These are phyloP conservation scores for Remorina albescens DNA, from an alignment of 2,797 vertebrate genomes.

Conservation along the genomic window DNA sequence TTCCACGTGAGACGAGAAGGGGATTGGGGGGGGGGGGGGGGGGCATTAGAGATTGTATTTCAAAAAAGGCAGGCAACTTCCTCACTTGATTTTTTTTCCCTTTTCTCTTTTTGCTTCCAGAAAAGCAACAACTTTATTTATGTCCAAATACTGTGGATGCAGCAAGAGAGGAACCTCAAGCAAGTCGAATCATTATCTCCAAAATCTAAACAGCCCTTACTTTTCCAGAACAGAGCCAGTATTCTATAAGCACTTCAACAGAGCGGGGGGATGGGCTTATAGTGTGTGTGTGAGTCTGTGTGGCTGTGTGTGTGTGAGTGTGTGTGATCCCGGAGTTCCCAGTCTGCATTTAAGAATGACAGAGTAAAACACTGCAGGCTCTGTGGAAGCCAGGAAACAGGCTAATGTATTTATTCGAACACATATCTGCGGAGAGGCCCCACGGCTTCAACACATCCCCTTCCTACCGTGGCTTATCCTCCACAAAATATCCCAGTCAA, in stretches of 20 bases:
- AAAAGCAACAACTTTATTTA: conserved; percentile 75
- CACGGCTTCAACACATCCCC: conserved; percentile 53
- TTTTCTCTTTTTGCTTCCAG: conserved; percentile 45
- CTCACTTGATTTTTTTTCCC: background rate
- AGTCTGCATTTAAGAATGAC: conserved; percentile 77
- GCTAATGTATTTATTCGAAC: conserved; percentile 84
- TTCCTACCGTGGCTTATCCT: conserved; percentile 39
- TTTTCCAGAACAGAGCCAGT: conserved; percentile 80
- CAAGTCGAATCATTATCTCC: conserved; percentile 81
- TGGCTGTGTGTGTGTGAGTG: too few species aligned
- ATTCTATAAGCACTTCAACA: conserved; percentile 79
- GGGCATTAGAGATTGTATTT: conserved; percentile 77
- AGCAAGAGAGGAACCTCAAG: conserved; percentile 56
- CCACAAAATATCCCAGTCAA: conserved; percentile 4
- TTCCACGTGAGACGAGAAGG: conserved; percentile 41
- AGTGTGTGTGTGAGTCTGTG: conserved; percentile 19
- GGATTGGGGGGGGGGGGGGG: too few species aligned
- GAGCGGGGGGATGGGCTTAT: conserved; percentile 54
- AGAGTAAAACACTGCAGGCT: conserved; percentile 78
- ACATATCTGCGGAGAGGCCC: conserved; percentile 75
- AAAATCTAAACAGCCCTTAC: conserved; percentile 83
- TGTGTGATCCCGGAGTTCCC: conserved; percentile 57
- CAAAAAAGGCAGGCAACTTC: conserved; percentile 62
- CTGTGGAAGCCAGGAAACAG: conserved; percentile 81
- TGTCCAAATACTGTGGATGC: conserved; percentile 64